Evolutionary conservation across 2,113 vertebrate species (phyloP).

Genomic region (Galeopterus variegatus): DNA sequence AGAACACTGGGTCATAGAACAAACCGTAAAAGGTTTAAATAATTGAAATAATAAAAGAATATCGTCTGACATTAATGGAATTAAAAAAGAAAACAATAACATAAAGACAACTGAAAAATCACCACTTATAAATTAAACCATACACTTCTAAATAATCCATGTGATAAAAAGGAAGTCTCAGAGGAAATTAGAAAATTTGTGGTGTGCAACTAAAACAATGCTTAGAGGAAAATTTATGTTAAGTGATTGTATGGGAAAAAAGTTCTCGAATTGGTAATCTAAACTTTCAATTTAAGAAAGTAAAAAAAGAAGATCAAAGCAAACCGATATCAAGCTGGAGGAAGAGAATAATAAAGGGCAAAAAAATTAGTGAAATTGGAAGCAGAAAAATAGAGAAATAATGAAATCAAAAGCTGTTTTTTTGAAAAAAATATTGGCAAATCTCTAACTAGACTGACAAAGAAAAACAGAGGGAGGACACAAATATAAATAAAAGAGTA

Average conservation of each 20-base stretch:
- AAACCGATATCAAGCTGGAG: not conserved
- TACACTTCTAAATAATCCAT: not conserved
- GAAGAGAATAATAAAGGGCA: not conserved
- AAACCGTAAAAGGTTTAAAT: not conserved
- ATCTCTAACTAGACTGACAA: not conserved
- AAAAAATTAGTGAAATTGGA: not conserved
- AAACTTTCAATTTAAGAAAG: not conserved
- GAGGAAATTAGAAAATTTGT: constrained; percentile 36
- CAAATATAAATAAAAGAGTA: not conserved
- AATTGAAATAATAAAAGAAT: not conserved
- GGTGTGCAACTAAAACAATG: not conserved
- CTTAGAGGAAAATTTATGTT: not conserved
- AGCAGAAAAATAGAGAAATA: not conserved
- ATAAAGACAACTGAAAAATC: not conserved
- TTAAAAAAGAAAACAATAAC: not conserved
- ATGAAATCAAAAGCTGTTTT: not conserved
- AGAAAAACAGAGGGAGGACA: not conserved
- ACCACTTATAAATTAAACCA: not conserved
- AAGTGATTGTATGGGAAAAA: not conserved
- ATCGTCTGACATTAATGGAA: not conserved
- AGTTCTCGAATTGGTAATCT: not conserved
- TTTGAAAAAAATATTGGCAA: not conserved
- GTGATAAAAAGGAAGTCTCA: not conserved
- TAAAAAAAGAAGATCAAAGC: not conserved
- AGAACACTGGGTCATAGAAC: not conserved